These are phyloP conservation scores for Sebastes trivittatus DNA, from an alignment of 2,797 vertebrate species.

Conservation along the genomic window DNA sequence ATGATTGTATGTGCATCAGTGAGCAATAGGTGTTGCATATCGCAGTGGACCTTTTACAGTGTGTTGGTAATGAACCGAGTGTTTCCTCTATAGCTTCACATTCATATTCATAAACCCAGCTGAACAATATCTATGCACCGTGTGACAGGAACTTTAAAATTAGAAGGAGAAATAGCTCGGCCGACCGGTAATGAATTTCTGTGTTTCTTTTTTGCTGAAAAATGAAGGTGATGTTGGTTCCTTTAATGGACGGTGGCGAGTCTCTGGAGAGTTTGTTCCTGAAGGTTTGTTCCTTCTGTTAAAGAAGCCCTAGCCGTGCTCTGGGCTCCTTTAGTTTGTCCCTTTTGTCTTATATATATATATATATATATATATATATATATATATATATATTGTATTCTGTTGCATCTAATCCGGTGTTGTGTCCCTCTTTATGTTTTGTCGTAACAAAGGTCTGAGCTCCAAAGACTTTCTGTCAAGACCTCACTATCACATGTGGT, in stretches of 20 bases:
- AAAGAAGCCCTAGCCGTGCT: too few relatives aligned
- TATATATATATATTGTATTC: too few relatives aligned
- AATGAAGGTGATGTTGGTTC: conserved; percentile 3
- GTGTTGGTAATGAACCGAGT: not conserved
- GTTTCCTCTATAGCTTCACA: not conserved
- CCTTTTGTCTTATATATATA: too few relatives aligned
- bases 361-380: too few relatives aligned
- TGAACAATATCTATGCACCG: not conserved
- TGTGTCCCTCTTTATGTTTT: not conserved
- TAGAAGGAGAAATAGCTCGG: not conserved
- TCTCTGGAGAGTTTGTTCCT: too few relatives aligned
- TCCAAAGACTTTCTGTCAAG: too few relatives aligned
- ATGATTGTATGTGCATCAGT: not conserved
- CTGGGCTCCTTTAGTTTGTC: too few relatives aligned
- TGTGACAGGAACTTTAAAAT: not conserved
- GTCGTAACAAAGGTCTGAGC: too few relatives aligned
- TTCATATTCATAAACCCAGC: conserved; percentile 23
- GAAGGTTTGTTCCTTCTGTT: too few relatives aligned
- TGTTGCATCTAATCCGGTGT: not conserved
- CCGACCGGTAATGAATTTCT: not conserved
- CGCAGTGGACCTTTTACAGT: not conserved
- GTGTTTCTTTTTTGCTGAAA: not conserved
- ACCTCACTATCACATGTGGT: too few relatives aligned
- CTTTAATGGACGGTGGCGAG: not conserved
- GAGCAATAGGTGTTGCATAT: not conserved